Conservation (phyloP, 2,113 vertebrate species). For the Microcebus jonahi region DNA sequence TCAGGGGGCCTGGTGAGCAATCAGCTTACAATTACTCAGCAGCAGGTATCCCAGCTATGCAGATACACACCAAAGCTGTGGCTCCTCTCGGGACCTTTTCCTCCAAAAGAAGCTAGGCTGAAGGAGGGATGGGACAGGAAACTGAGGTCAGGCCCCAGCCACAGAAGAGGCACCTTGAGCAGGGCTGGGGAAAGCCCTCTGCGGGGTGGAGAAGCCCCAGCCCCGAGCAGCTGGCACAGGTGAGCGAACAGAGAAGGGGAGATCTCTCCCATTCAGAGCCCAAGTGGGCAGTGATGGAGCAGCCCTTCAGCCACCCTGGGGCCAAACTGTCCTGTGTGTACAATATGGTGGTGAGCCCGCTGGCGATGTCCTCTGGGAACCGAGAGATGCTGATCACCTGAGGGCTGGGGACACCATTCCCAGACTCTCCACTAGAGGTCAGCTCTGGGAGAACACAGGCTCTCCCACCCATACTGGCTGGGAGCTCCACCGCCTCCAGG, state of each 20-base stretch:
- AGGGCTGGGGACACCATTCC: neutral
- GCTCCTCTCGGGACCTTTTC: neutral
- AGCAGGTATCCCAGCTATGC: neutral
- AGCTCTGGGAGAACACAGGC: neutral
- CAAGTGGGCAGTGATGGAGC: neutral
- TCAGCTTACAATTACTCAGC: neutral
- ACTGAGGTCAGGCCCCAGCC: neutral
- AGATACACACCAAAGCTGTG: neutral
- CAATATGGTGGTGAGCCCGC: neutral
- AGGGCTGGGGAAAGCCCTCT: neutral
- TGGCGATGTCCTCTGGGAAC: neutral
- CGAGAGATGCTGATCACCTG: neutral
- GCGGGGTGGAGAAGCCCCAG: fast-evolving
- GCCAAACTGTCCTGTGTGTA: neutral
- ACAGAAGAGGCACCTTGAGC: neutral
- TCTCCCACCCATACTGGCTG: neutral
- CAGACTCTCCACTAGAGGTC: slow-evolving; percentile 68
- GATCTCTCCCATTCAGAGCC: neutral
- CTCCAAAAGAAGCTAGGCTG: neutral
- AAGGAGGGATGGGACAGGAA: neutral
- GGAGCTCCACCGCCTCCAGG: neutral
- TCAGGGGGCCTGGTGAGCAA: neutral
- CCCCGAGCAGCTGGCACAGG: neutral
- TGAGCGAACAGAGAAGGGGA: neutral
- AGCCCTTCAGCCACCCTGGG: neutral